A percentile compares a stretch with the other conserved stretches of the same genome.
Conservation (phyloP, 1,140 invertebrate species). For the Eriocheir sinensis region DNA sequence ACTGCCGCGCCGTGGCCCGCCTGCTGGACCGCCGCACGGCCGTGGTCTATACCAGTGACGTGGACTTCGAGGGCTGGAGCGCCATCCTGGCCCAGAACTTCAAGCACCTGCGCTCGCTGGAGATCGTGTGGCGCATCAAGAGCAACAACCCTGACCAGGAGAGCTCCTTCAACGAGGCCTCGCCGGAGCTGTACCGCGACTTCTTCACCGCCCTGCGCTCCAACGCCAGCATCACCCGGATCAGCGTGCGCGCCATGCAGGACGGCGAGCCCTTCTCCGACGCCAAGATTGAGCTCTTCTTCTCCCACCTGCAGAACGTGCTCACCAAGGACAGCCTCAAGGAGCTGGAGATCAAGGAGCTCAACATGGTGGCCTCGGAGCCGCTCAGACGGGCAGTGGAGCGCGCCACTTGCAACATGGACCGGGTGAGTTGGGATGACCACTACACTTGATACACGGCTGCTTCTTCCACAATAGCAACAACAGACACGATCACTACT, state of each 20-base stretch:
- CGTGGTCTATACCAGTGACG: conserved; percentile 72
- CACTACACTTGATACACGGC: too few relatives aligned
- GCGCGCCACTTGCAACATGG: conserved; percentile 61
- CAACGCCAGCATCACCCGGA: conserved; percentile 72
- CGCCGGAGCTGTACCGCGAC: conserved; percentile 60
- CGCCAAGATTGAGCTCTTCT: conserved; percentile 75
- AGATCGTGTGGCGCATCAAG: conserved; percentile 77
- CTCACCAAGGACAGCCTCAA: conserved; percentile 71
- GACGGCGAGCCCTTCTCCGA: conserved; percentile 78
- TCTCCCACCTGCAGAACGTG: conserved; percentile 70
- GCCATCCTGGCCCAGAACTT: conserved; percentile 73
- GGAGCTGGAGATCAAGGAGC: conserved; percentile 75
- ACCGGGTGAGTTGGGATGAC: conserved; percentile 45
- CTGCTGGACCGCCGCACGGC: conserved; percentile 72
- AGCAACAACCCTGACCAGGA: conserved; percentile 78
- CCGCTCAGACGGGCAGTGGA: conserved; percentile 62
- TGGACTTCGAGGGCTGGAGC: conserved; percentile 77
- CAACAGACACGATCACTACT: too few relatives aligned
- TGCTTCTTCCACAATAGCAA: too few relatives aligned
- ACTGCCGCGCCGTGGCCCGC: conserved; percentile 71
- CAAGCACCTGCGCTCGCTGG: conserved; percentile 67
- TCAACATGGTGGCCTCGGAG: conserved; percentile 75
- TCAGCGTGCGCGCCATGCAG: conserved; percentile 75
- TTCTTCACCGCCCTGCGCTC: conserved; percentile 75
- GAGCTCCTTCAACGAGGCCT: conserved; percentile 77